A percentile compares a stretch with the other conserved stretches of the same genome.
These are phyloP conservation scores for Fregata magnificens DNA, from an alignment of 2,113 vertebrate species.

Conservation along the genomic window DNA sequence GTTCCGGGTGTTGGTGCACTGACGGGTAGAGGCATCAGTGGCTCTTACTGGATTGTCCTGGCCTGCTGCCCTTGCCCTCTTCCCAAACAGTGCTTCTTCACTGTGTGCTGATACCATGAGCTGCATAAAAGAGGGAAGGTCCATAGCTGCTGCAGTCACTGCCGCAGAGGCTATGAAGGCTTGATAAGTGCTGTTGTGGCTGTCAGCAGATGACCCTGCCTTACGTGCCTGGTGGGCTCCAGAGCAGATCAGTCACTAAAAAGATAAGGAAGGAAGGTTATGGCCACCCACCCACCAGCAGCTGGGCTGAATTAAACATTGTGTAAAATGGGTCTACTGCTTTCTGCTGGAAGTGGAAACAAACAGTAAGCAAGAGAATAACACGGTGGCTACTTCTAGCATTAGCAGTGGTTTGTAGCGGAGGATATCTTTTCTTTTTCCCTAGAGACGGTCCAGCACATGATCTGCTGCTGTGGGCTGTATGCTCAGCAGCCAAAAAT, in stretches of 20 bases:
- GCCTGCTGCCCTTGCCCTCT: not conserved
- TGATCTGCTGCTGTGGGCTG: not conserved
- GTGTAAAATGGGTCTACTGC: not conserved
- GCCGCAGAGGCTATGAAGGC: not conserved
- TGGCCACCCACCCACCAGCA: not conserved
- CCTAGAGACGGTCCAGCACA: too few relatives aligned
- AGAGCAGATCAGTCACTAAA: not conserved
- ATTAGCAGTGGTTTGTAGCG: not conserved
- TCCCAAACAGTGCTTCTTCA: accelerated
- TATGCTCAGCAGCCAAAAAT: not conserved
- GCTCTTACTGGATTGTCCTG: not conserved
- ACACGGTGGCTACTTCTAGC: not conserved
- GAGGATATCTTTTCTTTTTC: not conserved
- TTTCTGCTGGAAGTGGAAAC: not conserved
- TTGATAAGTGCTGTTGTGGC: accelerated
- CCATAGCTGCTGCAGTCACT: not conserved
- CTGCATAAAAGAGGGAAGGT: not conserved
- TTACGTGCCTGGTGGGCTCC: not conserved
- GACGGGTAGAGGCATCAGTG: not conserved
- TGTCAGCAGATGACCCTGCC: not conserved
- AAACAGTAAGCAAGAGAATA: not conserved
- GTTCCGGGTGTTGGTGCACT: not conserved
- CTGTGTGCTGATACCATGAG: not conserved
- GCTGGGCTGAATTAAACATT: not conserved
- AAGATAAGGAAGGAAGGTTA: not conserved